Conservation (phyloP, 92 coral and sea anemone species). For the Phenganax stokvisi region DNA sequence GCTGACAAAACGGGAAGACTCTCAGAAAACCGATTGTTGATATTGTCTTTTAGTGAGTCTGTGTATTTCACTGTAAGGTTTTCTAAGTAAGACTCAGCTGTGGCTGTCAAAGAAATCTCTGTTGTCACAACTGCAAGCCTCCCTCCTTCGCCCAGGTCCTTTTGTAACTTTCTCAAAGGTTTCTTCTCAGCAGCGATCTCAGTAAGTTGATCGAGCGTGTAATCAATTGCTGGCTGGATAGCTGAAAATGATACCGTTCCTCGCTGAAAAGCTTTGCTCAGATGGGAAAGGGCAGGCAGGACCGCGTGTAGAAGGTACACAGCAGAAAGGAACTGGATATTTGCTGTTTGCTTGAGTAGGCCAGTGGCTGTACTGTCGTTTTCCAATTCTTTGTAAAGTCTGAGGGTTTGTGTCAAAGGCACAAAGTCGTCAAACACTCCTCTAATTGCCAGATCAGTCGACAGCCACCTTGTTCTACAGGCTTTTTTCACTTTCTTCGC, state of each 20-base stretch:
- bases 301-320: constrained; percentile 37
- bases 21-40: background rate
- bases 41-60: background rate
- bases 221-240: constrained; percentile 51
- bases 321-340: constrained; percentile 55
- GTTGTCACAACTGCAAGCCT: constrained; percentile 40
- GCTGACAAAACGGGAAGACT: constrained; percentile 48
- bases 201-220: constrained; percentile 44
- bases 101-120: constrained; percentile 36
- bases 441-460: constrained; percentile 51
- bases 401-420: constrained; percentile 58
- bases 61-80: constrained; percentile 36
- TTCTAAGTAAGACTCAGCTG: constrained; percentile 29
- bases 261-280: constrained; percentile 55
- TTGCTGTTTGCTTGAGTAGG: constrained; percentile 45
- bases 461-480: constrained; percentile 60
- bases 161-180: constrained; percentile 37
- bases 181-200: constrained; percentile 37
- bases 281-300: constrained; percentile 55
- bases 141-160: constrained; percentile 52
- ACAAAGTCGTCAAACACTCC: constrained; percentile 64
- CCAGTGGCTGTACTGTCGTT: constrained; percentile 56
- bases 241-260: constrained; percentile 61
- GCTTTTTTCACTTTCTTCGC: constrained; percentile 55
- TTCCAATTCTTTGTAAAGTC: constrained; percentile 46